Base-by-base conservation (phyloP, 2,888 invertebrate genomes). In the Poecilus cupreus region DNA sequence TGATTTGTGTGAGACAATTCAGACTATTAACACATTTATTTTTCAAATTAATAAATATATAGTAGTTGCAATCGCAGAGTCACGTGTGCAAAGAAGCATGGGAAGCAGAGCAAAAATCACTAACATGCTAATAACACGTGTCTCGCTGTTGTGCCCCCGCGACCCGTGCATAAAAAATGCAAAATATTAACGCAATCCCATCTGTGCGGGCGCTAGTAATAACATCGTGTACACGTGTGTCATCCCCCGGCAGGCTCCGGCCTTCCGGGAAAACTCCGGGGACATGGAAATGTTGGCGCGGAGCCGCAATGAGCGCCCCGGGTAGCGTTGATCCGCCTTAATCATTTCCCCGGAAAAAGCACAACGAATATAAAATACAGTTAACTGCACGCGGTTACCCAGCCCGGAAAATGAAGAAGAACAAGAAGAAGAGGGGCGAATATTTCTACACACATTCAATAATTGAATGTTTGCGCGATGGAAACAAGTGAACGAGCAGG, bases 151-250 rank as follows among this genome's bases (percentile, higher is more conserved):
- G 16, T 8, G 26, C n/a, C 13, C 26, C 8, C 32, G 32, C 32
- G 32, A 32, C 8, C 22, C 24, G 18, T 22, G 43, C 18, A 20
- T 72, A 72, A 72, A 72, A 72, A 72, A 72, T 72, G 72, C 72
- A 72, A 72, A 70, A 20, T 46, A 72, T 72, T 72, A 72, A 20
- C 46, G 24, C 72, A 20, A 11, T 20, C 46, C 46, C 60, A 22
- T 24, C 26, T 22, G 32, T 32, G 32, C 5, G 22, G 54, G 5
- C 26, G 2, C n/a, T n/a, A 10, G 46, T 72, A 72, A 72, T 72
- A 72, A 72, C 72, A 72, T 72, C 43, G 72, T 72, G 72, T 72
- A 72, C 72, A 72, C 72, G 72, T 72, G 72, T 72, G 43, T 72
- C 37, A 43, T 70, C 24, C 46, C 39, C 68, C 37, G 18, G 8